Evolutionary conservation across 2,797 vertebrate genomes (phyloP), one percentile per base, ranked within the genome.

Genomic region (Myotis planiceps): DNA sequence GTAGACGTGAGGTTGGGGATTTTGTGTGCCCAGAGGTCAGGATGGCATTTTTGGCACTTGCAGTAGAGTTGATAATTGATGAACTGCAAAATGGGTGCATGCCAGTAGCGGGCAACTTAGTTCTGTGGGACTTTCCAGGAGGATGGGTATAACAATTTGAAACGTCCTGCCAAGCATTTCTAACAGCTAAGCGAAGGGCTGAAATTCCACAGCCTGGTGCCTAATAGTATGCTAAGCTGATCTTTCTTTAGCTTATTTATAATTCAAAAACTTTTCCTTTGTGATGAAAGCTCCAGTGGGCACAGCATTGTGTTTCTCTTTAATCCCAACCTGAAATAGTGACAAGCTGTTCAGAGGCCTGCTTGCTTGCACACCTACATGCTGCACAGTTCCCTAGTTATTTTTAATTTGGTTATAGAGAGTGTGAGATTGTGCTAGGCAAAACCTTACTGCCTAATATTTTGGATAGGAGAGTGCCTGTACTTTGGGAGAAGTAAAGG

Each of bases 351-450:
- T 95, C 90, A 53, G 82, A 94, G 49, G 82, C 96, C 53, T 47
- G 88, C 94, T 60, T 85, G 71, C 76, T 60, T 85, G 71, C 76
- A 96, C 96, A 97, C 96, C 94, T 97, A 96, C 96, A 39, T 96
- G 79, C 96, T 93, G 90, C 92, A 94, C 80, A 65, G 95, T 66
- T 95, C 87, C 92, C 83, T 88, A 2, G 95, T 88, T 95, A 96
- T 96, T 98, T 97, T 97, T 97, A 96, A 95, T 96, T 74, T 93
- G 88, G 60, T 92, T 86, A 76, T 66, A 65, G 65, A 93, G 71
- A 75, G 90, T 85, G 88, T 85, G 88, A 97, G 92, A 74, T 88
- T 94, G 92, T 83, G 74, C 93, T 95, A 92, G 75, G 95, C 97
- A 96, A 80, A 97, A 88, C 88, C 92, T 82, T 51, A 75, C 82